Conservation (phyloP, 2,113 vertebrate species). For the Gorsachius goisagi region DNA sequence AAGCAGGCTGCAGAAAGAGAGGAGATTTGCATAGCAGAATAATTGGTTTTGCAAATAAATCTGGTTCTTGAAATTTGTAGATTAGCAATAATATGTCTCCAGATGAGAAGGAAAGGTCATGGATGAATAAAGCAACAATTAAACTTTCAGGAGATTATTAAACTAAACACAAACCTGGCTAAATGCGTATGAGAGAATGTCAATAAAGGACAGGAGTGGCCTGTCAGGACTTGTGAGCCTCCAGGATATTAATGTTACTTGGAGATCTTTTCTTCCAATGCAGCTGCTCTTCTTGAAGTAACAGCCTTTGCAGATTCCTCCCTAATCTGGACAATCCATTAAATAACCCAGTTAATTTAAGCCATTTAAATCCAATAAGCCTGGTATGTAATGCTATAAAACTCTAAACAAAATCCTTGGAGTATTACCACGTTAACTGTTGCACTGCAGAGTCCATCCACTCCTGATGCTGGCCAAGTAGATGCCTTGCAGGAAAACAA, state of each 20-base stretch:
- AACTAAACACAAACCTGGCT: slow-evolving; percentile 72
- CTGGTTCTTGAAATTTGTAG: slow-evolving; percentile 79
- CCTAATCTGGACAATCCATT: slow-evolving; percentile 71
- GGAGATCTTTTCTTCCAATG: background rate
- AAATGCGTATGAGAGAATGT: background rate
- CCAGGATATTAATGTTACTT: slow-evolving; percentile 35
- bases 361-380: slow-evolving; percentile 69
- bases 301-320: slow-evolving; percentile 43
- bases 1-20: background rate
- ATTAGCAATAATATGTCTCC: slow-evolving; percentile 80
- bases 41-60: slow-evolving; percentile 83
- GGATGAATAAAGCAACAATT: slow-evolving; percentile 79
- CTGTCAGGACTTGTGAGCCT: slow-evolving; percentile 39
- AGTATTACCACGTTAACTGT: background rate
- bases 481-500: background rate
- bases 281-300: slow-evolving; percentile 42
- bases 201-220: slow-evolving; percentile 20
- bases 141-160: slow-evolving; percentile 77
- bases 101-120: slow-evolving; percentile 80
- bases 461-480: fast-evolving
- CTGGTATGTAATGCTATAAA: slow-evolving; percentile 64
- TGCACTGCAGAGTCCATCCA: background rate
- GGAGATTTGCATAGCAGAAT: slow-evolving; percentile 79
- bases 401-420: slow-evolving; percentile 63
- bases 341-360: slow-evolving; percentile 71